Conservation (phyloP, 2,888 invertebrate species). For the Drosophila formosana region DNA sequence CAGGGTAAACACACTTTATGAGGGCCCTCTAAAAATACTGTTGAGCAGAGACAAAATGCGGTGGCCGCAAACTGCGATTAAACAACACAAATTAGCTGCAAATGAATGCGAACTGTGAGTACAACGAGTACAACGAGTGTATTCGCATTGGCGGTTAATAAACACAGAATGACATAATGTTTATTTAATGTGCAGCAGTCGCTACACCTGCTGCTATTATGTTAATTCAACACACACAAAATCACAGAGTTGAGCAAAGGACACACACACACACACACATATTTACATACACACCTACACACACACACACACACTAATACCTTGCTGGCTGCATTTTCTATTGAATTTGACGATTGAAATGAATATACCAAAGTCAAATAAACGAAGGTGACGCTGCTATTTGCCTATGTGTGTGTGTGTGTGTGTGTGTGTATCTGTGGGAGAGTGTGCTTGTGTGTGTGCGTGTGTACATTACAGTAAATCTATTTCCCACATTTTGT, state of each 20-base stretch:
- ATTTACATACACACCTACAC: no score
- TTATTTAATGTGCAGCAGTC: not conserved
- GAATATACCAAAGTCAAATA: conserved; percentile 1
- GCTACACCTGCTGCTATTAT: not conserved
- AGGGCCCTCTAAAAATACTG: no score
- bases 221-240: not conserved
- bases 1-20: no score
- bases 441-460: not conserved
- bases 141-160: not conserved
- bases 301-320: no score
- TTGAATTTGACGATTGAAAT: conserved; percentile 1
- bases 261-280: no score
- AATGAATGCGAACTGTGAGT: not conserved
- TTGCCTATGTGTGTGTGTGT: not conserved
- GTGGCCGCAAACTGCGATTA: not conserved
- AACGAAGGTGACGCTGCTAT: not conserved
- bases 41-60: no score
- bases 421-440: not conserved
- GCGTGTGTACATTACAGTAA: not conserved
- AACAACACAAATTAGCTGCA: not conserved
- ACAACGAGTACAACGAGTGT: not conserved
- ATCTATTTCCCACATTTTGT: not conserved
- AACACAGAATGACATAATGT: not conserved
- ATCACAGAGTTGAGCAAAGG: not conserved
- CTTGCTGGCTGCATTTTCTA: not conserved